Evolutionary conservation across 2,888 invertebrate species (phyloP).

Genomic region (Ischnura elegans): DNA sequence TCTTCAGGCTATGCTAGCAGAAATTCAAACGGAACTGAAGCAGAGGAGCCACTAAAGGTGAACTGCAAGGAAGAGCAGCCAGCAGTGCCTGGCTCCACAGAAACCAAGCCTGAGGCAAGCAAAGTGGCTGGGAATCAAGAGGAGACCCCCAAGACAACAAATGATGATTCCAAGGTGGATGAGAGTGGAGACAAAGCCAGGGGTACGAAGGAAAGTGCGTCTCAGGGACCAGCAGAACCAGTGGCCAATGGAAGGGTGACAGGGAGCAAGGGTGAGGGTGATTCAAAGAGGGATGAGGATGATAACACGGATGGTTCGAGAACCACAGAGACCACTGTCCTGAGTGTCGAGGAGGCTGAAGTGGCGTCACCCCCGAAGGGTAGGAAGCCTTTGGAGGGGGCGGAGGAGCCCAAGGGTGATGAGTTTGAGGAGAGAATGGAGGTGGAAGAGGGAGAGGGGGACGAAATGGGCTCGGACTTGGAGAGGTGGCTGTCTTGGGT

Average conservation of each 20-base stretch:
- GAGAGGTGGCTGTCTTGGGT: constrained; percentile 60
- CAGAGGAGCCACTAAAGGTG: constrained; percentile 68
- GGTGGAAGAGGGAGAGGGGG: background rate
- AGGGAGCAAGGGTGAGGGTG: background rate
- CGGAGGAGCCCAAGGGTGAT: background rate
- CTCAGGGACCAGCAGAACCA: background rate
- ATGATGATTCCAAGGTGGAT: constrained; percentile 57
- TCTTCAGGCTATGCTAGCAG: constrained; percentile 70
- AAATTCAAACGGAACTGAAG: constrained; percentile 37
- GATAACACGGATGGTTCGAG: constrained; percentile 29
- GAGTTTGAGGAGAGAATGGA: constrained; percentile 58
- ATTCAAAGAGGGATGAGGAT: constrained; percentile 41
- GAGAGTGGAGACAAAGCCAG: constrained; percentile 33
- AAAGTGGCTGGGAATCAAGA: constrained; percentile 74
- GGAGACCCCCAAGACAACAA: background rate
- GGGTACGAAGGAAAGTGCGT: background rate
- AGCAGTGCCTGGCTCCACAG: constrained; percentile 71
- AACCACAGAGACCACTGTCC: constrained; percentile 8
- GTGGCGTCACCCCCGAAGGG: background rate
- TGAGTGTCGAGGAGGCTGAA: constrained; percentile 40
- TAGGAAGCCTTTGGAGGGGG: background rate
- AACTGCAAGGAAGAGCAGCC: background rate
- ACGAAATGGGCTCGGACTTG: constrained; percentile 18
- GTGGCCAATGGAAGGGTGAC: constrained; percentile 3
- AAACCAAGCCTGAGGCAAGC: constrained; percentile 72